phyloP scores from a whole-genome alignment of 2,797 vertebrate genomes.

The Yasuhikotakia modesta region DNA sequence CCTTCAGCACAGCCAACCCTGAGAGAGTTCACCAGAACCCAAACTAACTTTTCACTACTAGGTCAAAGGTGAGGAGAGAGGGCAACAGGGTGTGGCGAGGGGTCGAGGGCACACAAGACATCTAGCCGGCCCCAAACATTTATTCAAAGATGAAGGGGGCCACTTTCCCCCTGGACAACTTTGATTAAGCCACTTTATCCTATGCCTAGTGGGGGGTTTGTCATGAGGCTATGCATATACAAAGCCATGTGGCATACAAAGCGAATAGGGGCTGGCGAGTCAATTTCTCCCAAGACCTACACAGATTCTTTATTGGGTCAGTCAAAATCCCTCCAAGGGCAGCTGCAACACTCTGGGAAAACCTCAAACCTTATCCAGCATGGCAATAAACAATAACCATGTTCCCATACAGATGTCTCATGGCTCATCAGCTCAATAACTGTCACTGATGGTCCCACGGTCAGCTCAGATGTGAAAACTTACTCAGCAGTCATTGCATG shows the following conservation, averaged over 20 bases:
- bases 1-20: conserved; percentile 64
- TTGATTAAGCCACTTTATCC: conserved; percentile 56
- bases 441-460: conserved; percentile 75
- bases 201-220: conserved; percentile 61
- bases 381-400: conserved; percentile 78
- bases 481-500: conserved; percentile 72
- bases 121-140: conserved; percentile 59
- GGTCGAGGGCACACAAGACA: conserved; percentile 47
- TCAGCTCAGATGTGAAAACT: conserved; percentile 66
- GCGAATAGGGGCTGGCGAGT: conserved; percentile 27
- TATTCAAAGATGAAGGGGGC: conserved; percentile 49
- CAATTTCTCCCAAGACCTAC: conserved; percentile 29
- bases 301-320: conserved; percentile 37
- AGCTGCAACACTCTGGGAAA: conserved; percentile 78
- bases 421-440: conserved; percentile 77
- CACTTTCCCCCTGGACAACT: conserved; percentile 41
- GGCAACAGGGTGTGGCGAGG: conserved; percentile 60
- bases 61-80: conserved; percentile 75
- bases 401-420: conserved; percentile 77
- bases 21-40: conserved; percentile 77
- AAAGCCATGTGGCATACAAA: conserved; percentile 39
- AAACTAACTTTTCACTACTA: conserved; percentile 80
- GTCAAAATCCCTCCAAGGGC: conserved; percentile 60
- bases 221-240: conserved; percentile 49
- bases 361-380: conserved; percentile 74